Percentiles rank a stretch among this genome's conserved stretches.
These are phyloP conservation scores for Eurystomus glaucurus DNA, from an alignment of 2,797 vertebrate genomes.

Conservation along the genomic window DNA sequence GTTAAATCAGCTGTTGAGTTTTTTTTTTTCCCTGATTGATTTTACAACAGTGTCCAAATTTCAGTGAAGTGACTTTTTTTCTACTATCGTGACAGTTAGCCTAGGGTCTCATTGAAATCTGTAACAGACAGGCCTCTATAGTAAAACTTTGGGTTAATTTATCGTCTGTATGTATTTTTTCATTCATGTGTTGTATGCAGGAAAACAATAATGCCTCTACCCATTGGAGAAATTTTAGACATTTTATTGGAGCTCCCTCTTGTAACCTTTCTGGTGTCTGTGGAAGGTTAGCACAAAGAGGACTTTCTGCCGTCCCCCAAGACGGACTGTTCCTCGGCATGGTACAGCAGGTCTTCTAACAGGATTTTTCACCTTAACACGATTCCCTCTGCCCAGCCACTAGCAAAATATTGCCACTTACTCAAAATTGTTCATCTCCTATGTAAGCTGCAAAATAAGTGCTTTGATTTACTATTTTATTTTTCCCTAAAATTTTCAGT, in stretches of 20 bases:
- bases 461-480: neutral
- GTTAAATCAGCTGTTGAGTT: neutral
- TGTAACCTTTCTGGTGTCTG: accelerated
- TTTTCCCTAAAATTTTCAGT: accelerated
- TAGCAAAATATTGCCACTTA: neutral
- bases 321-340: accelerated
- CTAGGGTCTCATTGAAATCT: neutral
- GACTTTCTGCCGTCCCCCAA: neutral
- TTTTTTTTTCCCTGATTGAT: neutral
- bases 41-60: neutral
- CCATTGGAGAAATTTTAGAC: neutral
- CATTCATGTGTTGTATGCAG: neutral
- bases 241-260: neutral
- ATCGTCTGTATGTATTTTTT: neutral
- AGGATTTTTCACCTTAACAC: neutral
- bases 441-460: neutral
- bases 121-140: neutral
- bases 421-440: neutral
- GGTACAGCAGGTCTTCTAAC: neutral
- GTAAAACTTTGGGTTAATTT: neutral
- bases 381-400: neutral
- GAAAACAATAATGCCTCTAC: neutral
- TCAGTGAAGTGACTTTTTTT: neutral
- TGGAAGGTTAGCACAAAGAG: neutral
- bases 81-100: neutral